Evolutionary conservation across 2,888 invertebrate genomes (phyloP), one percentile per base, ranked within the genome.

Genomic region (Caenorhabditis sp.): DNA sequence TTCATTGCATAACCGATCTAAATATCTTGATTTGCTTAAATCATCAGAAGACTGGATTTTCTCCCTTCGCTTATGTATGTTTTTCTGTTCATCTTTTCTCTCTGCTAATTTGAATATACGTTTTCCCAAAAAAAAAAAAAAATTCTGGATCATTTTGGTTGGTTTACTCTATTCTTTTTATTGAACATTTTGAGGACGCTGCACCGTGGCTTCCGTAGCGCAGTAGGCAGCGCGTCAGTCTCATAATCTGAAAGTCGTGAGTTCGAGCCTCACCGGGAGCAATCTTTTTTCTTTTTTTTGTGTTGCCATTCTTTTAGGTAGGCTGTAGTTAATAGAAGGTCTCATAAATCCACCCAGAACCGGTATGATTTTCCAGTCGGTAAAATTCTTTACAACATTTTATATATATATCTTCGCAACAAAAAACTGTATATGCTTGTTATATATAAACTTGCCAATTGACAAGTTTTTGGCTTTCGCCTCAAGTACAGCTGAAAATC

Each of bases 221-320:
- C 93, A 93, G 93, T 92, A 92, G 93, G 93, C 91, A 93, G 93
- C 92, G 93, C 93, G 93, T 93, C 92, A 93, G 92, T 93, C 93
- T 93, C 92, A 92, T 93, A 92, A 93, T 93, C 92, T 93, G 92
- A 93, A 93, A 93, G 93, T 93, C 93, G 93, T 93, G 93, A 93
- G 93, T 93, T 93, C 93, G 93, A 93, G 36, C 36, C 36, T 36
- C 36, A 36, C 36, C 36, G 36, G 36, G 36, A 36, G 36, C 36
- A 36, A 8, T 36, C 36, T 36, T 36, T 36, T 36, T 10, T 10
- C 10, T 5, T 36, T 36, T 36, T 36, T 36, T 36, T 10, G 5
- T 10, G 5, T 36, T 36, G 36, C 36, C 36, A 36, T 36, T 36
- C 5, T n/a, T n/a, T n/a, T n/a, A n/a, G n/a, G n/a, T n/a, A n/a